A percentile compares a stretch with the other conserved stretches of the same genome.
Evolutionary conservation across 2,113 vertebrate genomes (phyloP).

Genomic region (Oplegnathus fasciatus): DNA sequence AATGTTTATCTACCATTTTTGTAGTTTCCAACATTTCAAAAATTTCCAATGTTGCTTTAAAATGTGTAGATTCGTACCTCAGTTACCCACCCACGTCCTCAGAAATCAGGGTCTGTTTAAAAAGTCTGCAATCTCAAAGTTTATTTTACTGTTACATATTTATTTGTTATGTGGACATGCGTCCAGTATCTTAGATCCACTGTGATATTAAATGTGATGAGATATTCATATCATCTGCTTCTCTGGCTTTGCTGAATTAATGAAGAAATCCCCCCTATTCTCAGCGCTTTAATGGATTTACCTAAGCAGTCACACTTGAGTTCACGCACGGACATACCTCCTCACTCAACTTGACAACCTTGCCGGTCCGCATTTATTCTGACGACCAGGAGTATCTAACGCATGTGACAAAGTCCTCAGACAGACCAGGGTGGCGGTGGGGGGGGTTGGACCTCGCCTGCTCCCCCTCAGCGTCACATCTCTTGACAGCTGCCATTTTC

Average conservation of each 20-base stretch:
- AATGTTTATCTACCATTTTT: background rate
- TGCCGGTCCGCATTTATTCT: conserved; percentile 78
- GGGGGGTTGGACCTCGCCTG: conserved; percentile 21
- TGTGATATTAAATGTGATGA: conserved; percentile 19
- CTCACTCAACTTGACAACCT: conserved; percentile 84
- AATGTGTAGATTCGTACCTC: background rate
- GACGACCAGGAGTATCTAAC: conserved; percentile 71
- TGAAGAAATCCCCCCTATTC: conserved; percentile 9
- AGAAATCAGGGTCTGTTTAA: background rate
- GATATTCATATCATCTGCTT: conserved; percentile 26
- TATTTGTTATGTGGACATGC: background rate
- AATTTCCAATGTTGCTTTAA: background rate
- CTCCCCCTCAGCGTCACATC: conserved; percentile 71
- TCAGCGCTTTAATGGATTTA: conserved; percentile 75
- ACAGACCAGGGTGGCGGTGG: conserved; percentile 43
- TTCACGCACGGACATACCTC: conserved; percentile 73
- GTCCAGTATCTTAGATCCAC: too few relatives aligned
- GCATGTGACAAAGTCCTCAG: conserved; percentile 82
- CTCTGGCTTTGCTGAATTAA: conserved; percentile 5
- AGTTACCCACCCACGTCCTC: background rate
- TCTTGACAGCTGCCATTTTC: conserved; percentile 87
- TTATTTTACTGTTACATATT: background rate
- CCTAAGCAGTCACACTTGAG: conserved; percentile 77
- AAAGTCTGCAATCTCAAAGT: background rate
- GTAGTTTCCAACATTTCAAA: background rate